Percentiles rank a stretch among this genome's conserved stretches.
Conservation (phyloP, 2,888 invertebrate genomes). For the Criorhina ranunculi region DNA sequence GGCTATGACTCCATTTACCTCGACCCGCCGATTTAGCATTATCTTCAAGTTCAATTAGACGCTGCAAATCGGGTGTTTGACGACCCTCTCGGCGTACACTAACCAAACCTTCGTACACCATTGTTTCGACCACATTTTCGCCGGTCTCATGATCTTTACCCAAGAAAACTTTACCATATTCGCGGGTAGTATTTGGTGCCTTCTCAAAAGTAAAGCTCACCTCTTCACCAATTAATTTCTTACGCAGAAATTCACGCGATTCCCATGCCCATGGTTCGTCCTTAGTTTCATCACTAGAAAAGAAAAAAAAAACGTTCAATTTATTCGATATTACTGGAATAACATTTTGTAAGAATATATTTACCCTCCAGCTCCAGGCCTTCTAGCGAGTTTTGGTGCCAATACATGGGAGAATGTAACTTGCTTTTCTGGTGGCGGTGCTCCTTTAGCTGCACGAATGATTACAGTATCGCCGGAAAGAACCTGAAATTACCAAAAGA, state of each 20-base stretch:
- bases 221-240: conserved; percentile 95
- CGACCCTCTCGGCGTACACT: conserved; percentile 90
- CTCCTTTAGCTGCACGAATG: conserved; percentile 92
- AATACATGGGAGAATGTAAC: conserved; percentile 95
- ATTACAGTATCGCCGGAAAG: conserved; percentile 98
- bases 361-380: conserved; percentile 86
- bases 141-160: conserved; percentile 92
- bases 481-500: conserved; percentile 87
- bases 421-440: conserved; percentile 96
- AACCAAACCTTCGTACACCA: conserved; percentile 95
- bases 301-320: conserved; percentile 19
- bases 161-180: conserved; percentile 94
- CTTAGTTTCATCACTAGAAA: conserved; percentile 88
- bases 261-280: conserved; percentile 99
- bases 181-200: conserved; percentile 92
- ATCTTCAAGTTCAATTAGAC: conserved; percentile 94
- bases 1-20: conserved; percentile 90
- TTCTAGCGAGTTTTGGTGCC: conserved; percentile 95
- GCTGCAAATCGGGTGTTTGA: conserved; percentile 89
- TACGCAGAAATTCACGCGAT: conserved; percentile 96
- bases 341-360: conserved; percentile 14
- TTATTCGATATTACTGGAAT: too few species aligned
- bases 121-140: conserved; percentile 94
- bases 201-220: conserved; percentile 94
- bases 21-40: conserved; percentile 94